phyloP scores from a whole-genome alignment of 2,888 invertebrate genomes.

The Chrysina gloriosa region DNA sequence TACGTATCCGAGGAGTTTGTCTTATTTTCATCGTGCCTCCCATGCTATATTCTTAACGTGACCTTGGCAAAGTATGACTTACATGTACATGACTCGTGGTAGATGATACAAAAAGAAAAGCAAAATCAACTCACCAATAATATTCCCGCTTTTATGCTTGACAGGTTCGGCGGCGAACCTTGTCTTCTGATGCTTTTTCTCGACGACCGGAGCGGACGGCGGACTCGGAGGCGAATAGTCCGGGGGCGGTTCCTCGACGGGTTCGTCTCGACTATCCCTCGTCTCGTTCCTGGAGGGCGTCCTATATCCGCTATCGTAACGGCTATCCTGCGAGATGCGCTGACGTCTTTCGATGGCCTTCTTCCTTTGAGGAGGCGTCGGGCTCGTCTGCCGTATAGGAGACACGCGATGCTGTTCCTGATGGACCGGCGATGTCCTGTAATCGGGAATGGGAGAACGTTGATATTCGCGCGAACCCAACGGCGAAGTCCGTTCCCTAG shows the following conservation, averaged over 20 bases:
- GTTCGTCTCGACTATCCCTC: conserved; percentile 59
- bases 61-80: too few relatives aligned
- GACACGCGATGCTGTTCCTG: conserved; percentile 46
- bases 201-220: conserved; percentile 57
- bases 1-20: too few relatives aligned
- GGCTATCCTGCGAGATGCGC: conserved; percentile 65
- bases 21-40: too few relatives aligned
- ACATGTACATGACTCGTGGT: too few relatives aligned
- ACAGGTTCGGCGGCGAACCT: conserved; percentile 71
- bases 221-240: conserved; percentile 75
- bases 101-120: background rate
- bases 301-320: conserved; percentile 70
- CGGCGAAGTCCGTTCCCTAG: conserved; percentile 42
- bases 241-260: conserved; percentile 74
- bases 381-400: conserved; percentile 64
- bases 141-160: conserved; percentile 63
- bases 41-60: too few relatives aligned
- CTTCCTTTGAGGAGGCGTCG: conserved; percentile 76
- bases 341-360: conserved; percentile 70
- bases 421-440: conserved; percentile 47
- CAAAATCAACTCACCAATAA: conserved; percentile 58
- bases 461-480: conserved; percentile 46
- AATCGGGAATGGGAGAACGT: conserved; percentile 50
- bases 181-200: conserved; percentile 76
- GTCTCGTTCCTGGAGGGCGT: conserved; percentile 70